A percentile compares a stretch with the other conserved stretches of the same genome.
phyloP scores from a whole-genome alignment of 2,888 invertebrate species.

The Hirtodrosophila alboralis region DNA sequence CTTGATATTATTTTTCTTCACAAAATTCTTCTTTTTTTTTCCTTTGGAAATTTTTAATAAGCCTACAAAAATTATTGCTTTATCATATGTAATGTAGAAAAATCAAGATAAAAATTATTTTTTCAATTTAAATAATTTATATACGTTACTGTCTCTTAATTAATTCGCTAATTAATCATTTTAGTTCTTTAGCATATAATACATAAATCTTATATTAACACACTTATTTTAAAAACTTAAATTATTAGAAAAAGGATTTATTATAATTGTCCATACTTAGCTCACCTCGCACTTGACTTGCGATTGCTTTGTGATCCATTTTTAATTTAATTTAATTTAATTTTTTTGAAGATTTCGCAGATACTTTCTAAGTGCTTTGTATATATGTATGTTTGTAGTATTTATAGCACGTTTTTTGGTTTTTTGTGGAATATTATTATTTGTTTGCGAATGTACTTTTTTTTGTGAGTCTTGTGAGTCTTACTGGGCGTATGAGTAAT shows the following conservation, averaged over 20 bases:
- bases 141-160: too few species aligned
- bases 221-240: conserved; percentile 1
- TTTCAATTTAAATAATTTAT: too few species aligned
- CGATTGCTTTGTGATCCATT: conserved; percentile 82
- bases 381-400: conserved; percentile 46
- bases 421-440: conserved; percentile 18
- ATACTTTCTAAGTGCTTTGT: conserved; percentile 28
- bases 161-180: too few species aligned
- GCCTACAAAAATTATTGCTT: too few species aligned
- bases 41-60: too few species aligned
- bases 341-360: too few species aligned
- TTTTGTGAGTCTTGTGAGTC: conserved; percentile 13
- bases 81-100: too few species aligned
- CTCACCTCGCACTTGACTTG: conserved; percentile 83
- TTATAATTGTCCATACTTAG: conserved; percentile 61
- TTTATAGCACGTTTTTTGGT: conserved; percentile 51
- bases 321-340: conserved; percentile 35
- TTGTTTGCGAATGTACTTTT: conserved; percentile 28
- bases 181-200: too few species aligned
- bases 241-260: conserved; percentile 3
- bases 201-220: not conserved
- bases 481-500: conserved; percentile 69
- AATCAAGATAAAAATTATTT: too few species aligned
- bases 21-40: too few species aligned
- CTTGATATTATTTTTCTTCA: too few species aligned